Conservation (phyloP, 2,113 vertebrate genomes). For the Archocentrus centrarchus region DNA sequence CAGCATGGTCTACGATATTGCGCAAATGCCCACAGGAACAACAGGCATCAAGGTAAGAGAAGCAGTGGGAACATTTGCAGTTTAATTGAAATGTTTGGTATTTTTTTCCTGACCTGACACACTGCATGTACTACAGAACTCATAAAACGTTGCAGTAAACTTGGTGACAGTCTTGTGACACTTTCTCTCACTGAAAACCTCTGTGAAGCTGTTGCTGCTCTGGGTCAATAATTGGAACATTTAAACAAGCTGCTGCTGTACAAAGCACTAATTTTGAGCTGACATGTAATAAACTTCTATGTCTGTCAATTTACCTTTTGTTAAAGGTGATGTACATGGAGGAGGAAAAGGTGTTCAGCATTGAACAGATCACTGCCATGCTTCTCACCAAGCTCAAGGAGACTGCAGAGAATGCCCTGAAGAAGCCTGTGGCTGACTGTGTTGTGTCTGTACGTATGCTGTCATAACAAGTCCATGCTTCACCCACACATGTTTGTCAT, state of each 20-base stretch:
- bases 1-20: constrained; percentile 91
- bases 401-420: constrained; percentile 92
- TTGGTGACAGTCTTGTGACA: neutral
- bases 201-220: neutral
- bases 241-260: neutral
- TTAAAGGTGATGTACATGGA: constrained; percentile 95
- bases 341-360: constrained; percentile 94
- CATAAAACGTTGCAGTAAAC: neutral
- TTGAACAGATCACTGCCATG: constrained; percentile 96
- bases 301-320: neutral
- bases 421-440: constrained; percentile 96
- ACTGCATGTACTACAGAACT: neutral
- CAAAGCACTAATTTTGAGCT: neutral
- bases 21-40: constrained; percentile 91
- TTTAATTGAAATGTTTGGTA: neutral
- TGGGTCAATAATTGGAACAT: neutral
- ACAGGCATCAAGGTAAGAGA: constrained; percentile 92
- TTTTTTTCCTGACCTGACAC: neutral
- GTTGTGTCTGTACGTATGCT: constrained; percentile 92
- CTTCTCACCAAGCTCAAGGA: constrained; percentile 96
- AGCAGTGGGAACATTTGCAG: neutral
- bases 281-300: neutral
- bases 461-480: neutral
- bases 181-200: neutral
- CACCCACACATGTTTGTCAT: neutral